These are phyloP conservation scores for Poecilia velifera DNA, from an alignment of 2,797 vertebrate genomes.

Conservation along the genomic window DNA sequence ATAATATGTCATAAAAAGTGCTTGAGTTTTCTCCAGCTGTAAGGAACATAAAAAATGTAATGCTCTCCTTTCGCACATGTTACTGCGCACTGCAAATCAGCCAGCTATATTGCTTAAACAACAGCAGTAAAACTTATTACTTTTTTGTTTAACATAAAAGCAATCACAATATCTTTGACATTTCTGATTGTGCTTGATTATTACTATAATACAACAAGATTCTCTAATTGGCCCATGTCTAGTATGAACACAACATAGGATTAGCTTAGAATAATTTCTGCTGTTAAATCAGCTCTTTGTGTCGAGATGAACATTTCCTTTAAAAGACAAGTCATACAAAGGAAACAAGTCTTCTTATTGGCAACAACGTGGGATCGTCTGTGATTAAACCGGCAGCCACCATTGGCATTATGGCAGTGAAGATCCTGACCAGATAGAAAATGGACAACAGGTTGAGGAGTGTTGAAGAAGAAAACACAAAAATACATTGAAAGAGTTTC, in stretches of 20 bases:
- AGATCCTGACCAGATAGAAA: constrained; percentile 86
- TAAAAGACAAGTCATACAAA: constrained; percentile 79
- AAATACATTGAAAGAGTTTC: not conserved
- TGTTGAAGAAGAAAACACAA: constrained; percentile 7
- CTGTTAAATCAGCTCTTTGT: not conserved
- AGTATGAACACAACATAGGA: not conserved
- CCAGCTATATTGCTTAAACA: not conserved
- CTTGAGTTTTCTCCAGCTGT: not conserved
- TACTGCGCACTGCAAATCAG: not conserved
- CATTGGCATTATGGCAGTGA: constrained; percentile 97
- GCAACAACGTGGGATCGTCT: constrained; percentile 92
- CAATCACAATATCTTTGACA: not conserved
- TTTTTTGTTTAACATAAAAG: not conserved
- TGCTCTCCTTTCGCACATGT: not conserved
- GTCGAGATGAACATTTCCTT: constrained; percentile 10
- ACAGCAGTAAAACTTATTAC: not conserved
- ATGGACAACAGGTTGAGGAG: not conserved
- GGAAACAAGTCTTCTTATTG: constrained; percentile 90
- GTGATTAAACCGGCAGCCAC: constrained; percentile 92
- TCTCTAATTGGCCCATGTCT: not conserved
- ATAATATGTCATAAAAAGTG: not conserved
- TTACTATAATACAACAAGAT: not conserved
- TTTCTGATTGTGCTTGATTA: not conserved
- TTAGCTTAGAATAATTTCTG: not conserved
- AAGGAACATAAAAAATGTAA: not conserved